A percentile compares a stretch with the other conserved stretches of the same genome.
Conservation (phyloP, 2,797 vertebrate species). For the Sardinella longiceps region DNA sequence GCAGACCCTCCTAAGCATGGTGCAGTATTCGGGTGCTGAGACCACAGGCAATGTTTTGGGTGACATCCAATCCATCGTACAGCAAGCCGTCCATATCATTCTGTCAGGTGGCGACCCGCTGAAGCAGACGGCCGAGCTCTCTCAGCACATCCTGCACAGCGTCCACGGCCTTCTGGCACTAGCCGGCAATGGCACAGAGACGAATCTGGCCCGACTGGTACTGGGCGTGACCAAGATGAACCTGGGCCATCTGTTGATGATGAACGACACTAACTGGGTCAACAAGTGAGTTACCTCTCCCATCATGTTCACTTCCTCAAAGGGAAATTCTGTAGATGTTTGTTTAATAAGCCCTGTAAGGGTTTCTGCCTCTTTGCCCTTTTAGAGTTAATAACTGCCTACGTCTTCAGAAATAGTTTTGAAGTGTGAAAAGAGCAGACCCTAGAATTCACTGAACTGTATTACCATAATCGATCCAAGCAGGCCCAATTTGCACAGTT, state of each 20-base stretch:
- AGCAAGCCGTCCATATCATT: slow-evolving; percentile 42
- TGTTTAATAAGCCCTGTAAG: slow-evolving; percentile 18
- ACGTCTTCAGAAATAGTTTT: slow-evolving; percentile 44
- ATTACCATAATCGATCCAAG: slow-evolving; percentile 36
- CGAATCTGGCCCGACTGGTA: slow-evolving; percentile 35
- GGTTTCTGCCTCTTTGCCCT: slow-evolving; percentile 39
- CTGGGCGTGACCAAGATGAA: slow-evolving; percentile 46
- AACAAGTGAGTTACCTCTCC: slow-evolving; percentile 55
- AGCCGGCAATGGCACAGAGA: slow-evolving; percentile 43
- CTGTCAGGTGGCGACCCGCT: slow-evolving; percentile 33
- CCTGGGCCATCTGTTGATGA: slow-evolving; percentile 39
- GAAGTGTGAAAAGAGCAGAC: slow-evolving; percentile 37
- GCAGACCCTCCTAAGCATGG: slow-evolving; percentile 39
- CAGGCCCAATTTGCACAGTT: slow-evolving; percentile 32
- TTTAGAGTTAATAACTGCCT: slow-evolving; percentile 45
- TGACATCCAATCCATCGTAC: slow-evolving; percentile 46
- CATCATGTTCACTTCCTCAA: slow-evolving; percentile 23
- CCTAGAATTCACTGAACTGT: slow-evolving; percentile 43
- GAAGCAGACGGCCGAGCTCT: slow-evolving; percentile 36
- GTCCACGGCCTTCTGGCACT: slow-evolving; percentile 43
- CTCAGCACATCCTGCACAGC: slow-evolving; percentile 48
- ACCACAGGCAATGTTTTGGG: slow-evolving; percentile 35
- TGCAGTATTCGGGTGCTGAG: slow-evolving; percentile 32
- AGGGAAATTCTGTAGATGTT: slow-evolving; percentile 33
- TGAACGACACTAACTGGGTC: slow-evolving; percentile 57